Evolutionary conservation across 2,888 invertebrate genomes (phyloP).

Genomic region (Cheilosia soror): DNA sequence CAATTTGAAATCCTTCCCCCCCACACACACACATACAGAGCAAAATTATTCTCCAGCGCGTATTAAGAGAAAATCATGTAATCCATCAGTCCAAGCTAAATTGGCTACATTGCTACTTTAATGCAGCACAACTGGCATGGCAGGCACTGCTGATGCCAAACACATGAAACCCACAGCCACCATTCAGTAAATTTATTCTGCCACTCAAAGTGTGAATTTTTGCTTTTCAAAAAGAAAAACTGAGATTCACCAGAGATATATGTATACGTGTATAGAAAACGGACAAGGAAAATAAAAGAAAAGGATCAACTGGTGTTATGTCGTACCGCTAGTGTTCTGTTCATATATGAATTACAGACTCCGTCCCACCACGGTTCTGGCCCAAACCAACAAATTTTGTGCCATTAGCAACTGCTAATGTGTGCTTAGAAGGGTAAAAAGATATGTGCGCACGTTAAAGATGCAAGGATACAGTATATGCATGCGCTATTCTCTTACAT

Average conservation of each 20-base stretch:
- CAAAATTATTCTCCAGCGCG: constrained; percentile 53
- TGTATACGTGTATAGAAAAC: not conserved
- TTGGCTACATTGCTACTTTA: constrained; percentile 64
- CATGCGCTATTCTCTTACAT: constrained; percentile 67
- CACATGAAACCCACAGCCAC: constrained; percentile 17
- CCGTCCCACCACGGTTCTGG: not conserved
- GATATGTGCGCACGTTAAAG: constrained; percentile 46
- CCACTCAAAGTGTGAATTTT: constrained; percentile 58
- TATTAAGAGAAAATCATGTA: constrained; percentile 73
- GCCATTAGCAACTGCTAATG: constrained; percentile 74
- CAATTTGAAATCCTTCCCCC: constrained; percentile 58
- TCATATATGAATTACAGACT: constrained; percentile 34
- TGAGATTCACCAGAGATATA: constrained; percentile 39
- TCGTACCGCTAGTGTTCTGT: constrained; percentile 41
- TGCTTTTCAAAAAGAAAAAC: constrained; percentile 44
- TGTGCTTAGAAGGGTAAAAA: constrained; percentile 50
- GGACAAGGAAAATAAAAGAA: constrained; percentile 33
- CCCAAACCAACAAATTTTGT: constrained; percentile 15
- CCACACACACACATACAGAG: constrained; percentile 8
- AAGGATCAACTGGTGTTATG: constrained; percentile 61
- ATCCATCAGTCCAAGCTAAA: constrained; percentile 72
- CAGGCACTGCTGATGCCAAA: constrained; percentile 1
- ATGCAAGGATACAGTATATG: constrained; percentile 57
- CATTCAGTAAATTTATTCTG: constrained; percentile 68
- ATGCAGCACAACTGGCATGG: constrained; percentile 25